Base-by-base conservation (phyloP, 2,797 vertebrate species). In the Meda fulgida region DNA sequence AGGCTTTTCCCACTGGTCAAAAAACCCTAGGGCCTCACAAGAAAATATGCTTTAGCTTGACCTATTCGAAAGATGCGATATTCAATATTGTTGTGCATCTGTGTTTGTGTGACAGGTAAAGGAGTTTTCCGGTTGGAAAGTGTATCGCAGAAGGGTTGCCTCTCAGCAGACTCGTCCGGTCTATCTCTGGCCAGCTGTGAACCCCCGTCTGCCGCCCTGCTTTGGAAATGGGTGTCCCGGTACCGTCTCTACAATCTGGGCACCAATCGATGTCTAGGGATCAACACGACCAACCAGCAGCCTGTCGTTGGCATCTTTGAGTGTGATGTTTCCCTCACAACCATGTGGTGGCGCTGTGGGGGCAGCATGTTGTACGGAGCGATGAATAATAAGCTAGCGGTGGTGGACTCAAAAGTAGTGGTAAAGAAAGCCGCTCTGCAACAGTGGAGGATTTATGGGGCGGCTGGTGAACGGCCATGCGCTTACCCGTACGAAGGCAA, bases 221-320 rank as follows among this genome's bases (percentile, higher is more conserved):
- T 98, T 7, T 99, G 98, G 98, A 98, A 97, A 93, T 99, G 98
- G 98, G 97, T 96, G 13, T 97, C 97, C 55, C 93, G 93, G n/a
- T 95, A 89, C 77, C 96, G 90, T 8, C 97, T 99, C 63, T 98
- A 97, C 90, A 98, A 98, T 77, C 16, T 97, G 31, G 97, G 96
- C 83, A 93, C 92, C 88, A 95, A 93, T 51, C 89, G 87, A 48
- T 99, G 97, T 81, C 94, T 99, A 0, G 98, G 97, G 58, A 93
- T 98, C 85, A 96, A 97, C 85, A 77, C 95, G 23, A 96, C 92
- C 0, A 89, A 93, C 46, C 92, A 93, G 21, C 94, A 96, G 89
- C 95, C 81, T 23, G 85, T 96, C 0, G 89, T 98, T 5, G 89
- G 92, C 29, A 92, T 95, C 75, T 96, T 96, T 1, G 94, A 97